A percentile compares a stretch with the other conserved stretches of the same genome.
phyloP scores from a whole-genome alignment of 2,113 vertebrate species.

The Odobenus rosmarus region DNA sequence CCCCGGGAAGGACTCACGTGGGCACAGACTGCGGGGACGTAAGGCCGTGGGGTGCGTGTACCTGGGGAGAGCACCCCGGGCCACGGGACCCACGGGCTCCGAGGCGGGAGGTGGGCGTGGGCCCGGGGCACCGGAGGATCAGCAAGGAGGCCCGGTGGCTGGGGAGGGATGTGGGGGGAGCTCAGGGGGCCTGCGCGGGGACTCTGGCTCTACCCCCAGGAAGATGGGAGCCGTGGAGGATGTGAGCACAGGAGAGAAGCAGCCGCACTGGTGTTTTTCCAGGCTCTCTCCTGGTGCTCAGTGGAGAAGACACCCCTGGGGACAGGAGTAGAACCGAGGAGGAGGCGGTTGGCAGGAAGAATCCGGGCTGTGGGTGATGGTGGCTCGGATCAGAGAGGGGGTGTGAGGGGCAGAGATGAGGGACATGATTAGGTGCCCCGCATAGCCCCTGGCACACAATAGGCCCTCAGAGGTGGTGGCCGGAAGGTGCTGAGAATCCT shows the following conservation, averaged over 20 bases:
- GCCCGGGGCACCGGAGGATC: rapidly evolving
- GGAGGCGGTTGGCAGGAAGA: background rate
- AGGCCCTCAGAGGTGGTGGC: background rate
- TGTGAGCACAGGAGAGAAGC: background rate
- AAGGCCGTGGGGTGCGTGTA: rapidly evolving
- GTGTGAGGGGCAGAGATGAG: background rate
- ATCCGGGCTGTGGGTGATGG: background rate
- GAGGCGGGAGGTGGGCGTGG: background rate
- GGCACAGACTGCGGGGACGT: rapidly evolving
- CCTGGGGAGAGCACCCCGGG: too few species aligned
- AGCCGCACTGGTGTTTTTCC: background rate
- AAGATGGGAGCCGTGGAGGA: background rate
- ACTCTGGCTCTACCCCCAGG: background rate
- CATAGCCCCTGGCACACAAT: background rate
- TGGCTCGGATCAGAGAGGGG: background rate
- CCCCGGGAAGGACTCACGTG: background rate
- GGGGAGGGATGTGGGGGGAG: background rate
- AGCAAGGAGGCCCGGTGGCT: background rate
- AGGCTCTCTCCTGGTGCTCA: background rate
- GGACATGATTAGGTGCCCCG: background rate
- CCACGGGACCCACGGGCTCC: rapidly evolving
- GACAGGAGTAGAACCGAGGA: background rate
- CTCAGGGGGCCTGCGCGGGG: background rate
- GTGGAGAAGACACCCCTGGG: background rate
- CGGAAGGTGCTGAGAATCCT: background rate